Percentiles rank a stretch among this genome's conserved stretches.
These are phyloP conservation scores for Tetranychus piercei DNA, from an alignment of 2,888 invertebrate genomes.

Conservation along the genomic window DNA sequence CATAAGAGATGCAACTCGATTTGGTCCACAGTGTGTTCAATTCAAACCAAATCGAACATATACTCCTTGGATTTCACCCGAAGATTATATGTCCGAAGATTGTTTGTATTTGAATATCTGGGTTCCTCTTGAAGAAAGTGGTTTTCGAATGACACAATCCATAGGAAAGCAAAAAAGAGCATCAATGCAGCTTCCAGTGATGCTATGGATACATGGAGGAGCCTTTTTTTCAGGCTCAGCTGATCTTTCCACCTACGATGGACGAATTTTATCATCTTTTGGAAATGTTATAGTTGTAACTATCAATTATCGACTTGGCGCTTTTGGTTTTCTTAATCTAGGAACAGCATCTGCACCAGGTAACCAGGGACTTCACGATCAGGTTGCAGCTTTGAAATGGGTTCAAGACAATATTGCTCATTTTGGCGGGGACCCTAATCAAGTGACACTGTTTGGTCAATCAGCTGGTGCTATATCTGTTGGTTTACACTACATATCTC, in stretches of 20 bases:
- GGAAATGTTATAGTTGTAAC: slow-evolving; percentile 14
- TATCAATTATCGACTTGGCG: slow-evolving; percentile 10
- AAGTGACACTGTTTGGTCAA: slow-evolving; percentile 12
- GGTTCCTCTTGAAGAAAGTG: slow-evolving; percentile 18
- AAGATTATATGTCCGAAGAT: slow-evolving; percentile 23
- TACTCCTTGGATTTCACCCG: slow-evolving; percentile 16
- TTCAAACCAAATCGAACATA: slow-evolving; percentile 8
- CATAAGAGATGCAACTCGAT: slow-evolving; percentile 18
- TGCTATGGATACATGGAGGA: slow-evolving; percentile 22
- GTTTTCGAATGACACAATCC: background rate
- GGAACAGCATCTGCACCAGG: slow-evolving; percentile 12
- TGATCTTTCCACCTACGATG: slow-evolving; percentile 11
- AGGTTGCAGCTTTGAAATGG: slow-evolving; percentile 12
- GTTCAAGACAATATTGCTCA: slow-evolving; percentile 6
- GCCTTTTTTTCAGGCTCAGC: slow-evolving; percentile 12
- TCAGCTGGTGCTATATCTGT: slow-evolving; percentile 46
- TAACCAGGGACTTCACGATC: slow-evolving; percentile 12
- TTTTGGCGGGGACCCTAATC: slow-evolving; percentile 14
- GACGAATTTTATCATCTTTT: slow-evolving; percentile 7
- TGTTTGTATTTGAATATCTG: slow-evolving; percentile 25
- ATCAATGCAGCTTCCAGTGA: slow-evolving; percentile 15
- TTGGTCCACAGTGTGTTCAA: slow-evolving; percentile 21
- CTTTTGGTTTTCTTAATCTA: slow-evolving; percentile 12
- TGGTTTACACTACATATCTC: slow-evolving; percentile 46
- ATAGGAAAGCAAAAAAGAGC: background rate